phyloP scores from a whole-genome alignment of 2,888 invertebrate species.

The Rotaria macrura region DNA sequence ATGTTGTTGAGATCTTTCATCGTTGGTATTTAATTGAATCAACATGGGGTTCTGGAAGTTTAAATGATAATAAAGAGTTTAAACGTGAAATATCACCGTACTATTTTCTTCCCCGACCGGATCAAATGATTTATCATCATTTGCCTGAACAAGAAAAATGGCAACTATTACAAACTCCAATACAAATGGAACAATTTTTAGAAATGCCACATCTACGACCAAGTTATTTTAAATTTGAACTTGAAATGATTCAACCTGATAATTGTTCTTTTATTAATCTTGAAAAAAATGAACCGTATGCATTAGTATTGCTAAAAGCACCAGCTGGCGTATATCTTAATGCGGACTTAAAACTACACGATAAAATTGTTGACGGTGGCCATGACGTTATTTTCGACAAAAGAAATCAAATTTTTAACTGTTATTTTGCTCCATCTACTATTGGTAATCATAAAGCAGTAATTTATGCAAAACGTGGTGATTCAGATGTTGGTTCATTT shows the following conservation, averaged over 20 bases:
- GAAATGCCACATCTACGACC: not conserved
- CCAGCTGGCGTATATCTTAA: not conserved
- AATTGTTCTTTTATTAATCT: not conserved
- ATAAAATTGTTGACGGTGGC: not conserved
- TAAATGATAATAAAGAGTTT: constrained; percentile 9
- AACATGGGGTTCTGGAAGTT: constrained; percentile 26
- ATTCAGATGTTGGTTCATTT: not conserved
- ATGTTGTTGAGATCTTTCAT: constrained; percentile 23
- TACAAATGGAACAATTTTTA: not conserved
- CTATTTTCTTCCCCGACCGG: constrained; percentile 24
- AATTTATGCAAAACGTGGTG: constrained; percentile 4
- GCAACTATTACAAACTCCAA: not conserved
- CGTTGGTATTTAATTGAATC: constrained; percentile 27
- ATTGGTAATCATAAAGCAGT: not conserved
- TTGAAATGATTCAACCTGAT: not conserved
- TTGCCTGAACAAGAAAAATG: constrained; percentile 15
- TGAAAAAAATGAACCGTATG: not conserved
- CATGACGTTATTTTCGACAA: not conserved
- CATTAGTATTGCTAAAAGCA: not conserved
- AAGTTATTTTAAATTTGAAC: not conserved
- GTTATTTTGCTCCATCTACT: not conserved
- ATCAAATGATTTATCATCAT: constrained; percentile 22
- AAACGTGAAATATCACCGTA: not conserved
- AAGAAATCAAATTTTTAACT: not conserved
- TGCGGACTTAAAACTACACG: not conserved